Conservation (phyloP, 2,797 vertebrate species). For the Nasua narica region DNA sequence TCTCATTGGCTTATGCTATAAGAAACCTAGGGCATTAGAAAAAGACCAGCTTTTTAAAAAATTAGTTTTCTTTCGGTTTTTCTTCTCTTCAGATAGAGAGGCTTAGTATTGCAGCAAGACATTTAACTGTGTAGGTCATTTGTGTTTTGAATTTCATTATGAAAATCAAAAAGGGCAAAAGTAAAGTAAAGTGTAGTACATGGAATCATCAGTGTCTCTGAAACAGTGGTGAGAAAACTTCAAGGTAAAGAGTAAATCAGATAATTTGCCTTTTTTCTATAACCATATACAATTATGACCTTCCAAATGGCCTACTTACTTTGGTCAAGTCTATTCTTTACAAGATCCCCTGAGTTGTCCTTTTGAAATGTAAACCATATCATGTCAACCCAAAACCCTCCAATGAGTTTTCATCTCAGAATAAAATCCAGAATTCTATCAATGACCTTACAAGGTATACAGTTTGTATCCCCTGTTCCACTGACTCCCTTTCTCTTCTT, state of each 20-base stretch:
- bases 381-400: not conserved
- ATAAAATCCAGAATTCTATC: not conserved
- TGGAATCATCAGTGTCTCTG: not conserved
- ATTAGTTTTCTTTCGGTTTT: conserved; percentile 25
- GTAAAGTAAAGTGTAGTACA: not conserved
- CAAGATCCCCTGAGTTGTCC: not conserved
- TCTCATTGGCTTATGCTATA: not conserved
- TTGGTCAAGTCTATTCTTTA: not conserved
- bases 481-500: not conserved
- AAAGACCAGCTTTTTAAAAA: not conserved
- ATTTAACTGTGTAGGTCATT: conserved; percentile 33
- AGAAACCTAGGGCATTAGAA: not conserved
- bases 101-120: not conserved
- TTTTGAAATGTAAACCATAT: not conserved
- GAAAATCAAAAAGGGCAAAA: conserved; percentile 51
- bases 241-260: not conserved
- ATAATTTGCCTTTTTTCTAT: not conserved
- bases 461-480: not conserved
- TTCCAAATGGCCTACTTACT: not conserved
- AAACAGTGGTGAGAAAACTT: not conserved
- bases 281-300: not conserved
- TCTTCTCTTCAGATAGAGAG: not conserved
- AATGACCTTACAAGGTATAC: not conserved
- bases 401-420: not conserved
- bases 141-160: conserved; percentile 48